Conservation (phyloP, 2,113 vertebrate species). For the Benitochromis conjunctus region DNA sequence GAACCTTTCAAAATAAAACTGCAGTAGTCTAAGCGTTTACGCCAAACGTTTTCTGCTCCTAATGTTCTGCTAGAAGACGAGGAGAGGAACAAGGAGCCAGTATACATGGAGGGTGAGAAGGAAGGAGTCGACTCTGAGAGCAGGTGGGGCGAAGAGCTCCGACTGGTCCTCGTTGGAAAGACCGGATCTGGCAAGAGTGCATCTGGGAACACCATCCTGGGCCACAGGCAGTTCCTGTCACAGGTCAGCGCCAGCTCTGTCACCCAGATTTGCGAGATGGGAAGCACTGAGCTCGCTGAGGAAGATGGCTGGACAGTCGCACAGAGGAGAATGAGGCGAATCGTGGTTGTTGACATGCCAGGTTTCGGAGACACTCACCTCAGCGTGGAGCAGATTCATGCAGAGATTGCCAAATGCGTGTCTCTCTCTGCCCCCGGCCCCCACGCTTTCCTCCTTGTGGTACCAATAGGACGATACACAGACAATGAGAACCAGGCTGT, state of each 20-base stretch:
- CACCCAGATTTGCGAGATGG: conserved; percentile 62
- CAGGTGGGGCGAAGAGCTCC: conserved; percentile 46
- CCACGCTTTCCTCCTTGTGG: conserved; percentile 73
- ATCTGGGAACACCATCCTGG: conserved; percentile 77
- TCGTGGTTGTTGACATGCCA: conserved; percentile 72
- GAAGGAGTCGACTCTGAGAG: not conserved
- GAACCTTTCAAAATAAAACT: not conserved
- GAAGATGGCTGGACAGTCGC: not conserved
- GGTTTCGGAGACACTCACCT: conserved; percentile 76
- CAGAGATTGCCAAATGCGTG: conserved; percentile 70
- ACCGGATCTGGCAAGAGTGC: conserved; percentile 76
- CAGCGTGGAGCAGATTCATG: conserved; percentile 38
- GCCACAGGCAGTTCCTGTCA: conserved; percentile 61
- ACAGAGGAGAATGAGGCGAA: conserved; percentile 12
- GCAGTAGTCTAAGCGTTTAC: not conserved
- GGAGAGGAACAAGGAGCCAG: not conserved
- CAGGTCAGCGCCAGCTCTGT: conserved; percentile 66
- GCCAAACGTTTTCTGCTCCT: not conserved
- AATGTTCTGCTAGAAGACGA: not conserved
- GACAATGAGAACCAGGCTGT: conserved; percentile 53
- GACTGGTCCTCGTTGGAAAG: conserved; percentile 73
- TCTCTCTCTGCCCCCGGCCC: conserved; percentile 66
- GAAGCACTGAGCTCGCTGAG: conserved; percentile 20
- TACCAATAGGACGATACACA: conserved; percentile 73
- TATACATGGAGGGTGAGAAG: not conserved